Conservation (phyloP, 2,888 invertebrate species). For the Strigamia transsilvanica region DNA sequence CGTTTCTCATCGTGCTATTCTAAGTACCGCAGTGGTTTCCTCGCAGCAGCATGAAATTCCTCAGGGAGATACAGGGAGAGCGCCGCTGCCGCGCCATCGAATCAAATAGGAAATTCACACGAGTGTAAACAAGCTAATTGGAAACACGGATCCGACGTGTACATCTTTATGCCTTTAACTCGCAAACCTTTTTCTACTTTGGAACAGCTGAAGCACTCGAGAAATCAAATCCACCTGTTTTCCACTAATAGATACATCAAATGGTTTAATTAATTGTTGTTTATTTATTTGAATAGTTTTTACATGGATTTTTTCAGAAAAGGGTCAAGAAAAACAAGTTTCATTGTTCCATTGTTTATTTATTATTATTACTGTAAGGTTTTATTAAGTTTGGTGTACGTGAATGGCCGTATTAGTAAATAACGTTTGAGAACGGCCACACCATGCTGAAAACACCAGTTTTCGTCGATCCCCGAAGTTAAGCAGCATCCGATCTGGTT, state of each 20-base stretch:
- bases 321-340: too few relatives aligned
- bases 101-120: neutral
- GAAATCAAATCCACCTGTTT: neutral
- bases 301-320: too few relatives aligned
- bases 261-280: too few relatives aligned
- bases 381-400: too few relatives aligned
- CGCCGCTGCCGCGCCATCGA: neutral
- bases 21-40: neutral
- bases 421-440: too few relatives aligned
- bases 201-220: neutral
- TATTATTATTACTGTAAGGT: too few relatives aligned
- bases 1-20: neutral
- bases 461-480: too few relatives aligned
- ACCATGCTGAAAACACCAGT: too few relatives aligned
- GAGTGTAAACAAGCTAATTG: neutral
- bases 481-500: too few relatives aligned
- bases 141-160: neutral
- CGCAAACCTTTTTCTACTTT: neutral
- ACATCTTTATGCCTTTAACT: conserved; percentile 1
- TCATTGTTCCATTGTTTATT: too few relatives aligned
- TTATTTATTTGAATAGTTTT: too few relatives aligned
- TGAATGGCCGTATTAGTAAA: too few relatives aligned
- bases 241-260: neutral
- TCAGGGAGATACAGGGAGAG: neutral
- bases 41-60: neutral